phyloP scores from a whole-genome alignment of 2,797 vertebrate species.

The Carapus acus region DNA sequence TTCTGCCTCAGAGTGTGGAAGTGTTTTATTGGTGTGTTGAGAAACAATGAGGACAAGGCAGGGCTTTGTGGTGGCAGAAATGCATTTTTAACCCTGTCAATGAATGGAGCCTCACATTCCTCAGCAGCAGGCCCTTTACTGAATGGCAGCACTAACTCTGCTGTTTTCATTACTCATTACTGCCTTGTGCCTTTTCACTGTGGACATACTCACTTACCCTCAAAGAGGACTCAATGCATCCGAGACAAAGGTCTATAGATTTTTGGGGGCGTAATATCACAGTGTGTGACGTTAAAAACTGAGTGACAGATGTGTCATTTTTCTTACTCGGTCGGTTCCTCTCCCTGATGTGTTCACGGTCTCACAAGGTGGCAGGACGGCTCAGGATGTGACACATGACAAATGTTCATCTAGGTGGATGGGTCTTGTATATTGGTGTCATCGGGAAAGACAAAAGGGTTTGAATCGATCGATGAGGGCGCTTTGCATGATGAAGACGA shows the following conservation, averaged over 20 bases:
- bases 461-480: not conserved
- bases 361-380: too few species aligned
- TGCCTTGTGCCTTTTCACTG: constrained; percentile 67
- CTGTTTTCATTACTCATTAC: constrained; percentile 73
- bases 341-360: not conserved
- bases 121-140: constrained; percentile 66
- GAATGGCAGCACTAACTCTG: constrained; percentile 66
- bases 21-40: constrained; percentile 65
- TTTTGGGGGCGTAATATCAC: not conserved
- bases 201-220: constrained; percentile 56
- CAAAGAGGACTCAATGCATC: constrained; percentile 12
- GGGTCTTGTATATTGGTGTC: not conserved
- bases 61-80: constrained; percentile 71
- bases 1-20: constrained; percentile 52
- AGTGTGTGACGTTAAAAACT: not conserved
- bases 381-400: too few species aligned
- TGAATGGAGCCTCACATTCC: constrained; percentile 75
- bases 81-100: constrained; percentile 74
- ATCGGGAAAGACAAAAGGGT: not conserved
- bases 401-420: not conserved
- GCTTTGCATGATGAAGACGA: not conserved
- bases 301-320: too few species aligned
- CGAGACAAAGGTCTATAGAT: constrained; percentile 9
- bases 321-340: too few species aligned
- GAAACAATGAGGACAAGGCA: constrained; percentile 75